Percentiles rank a stretch among this genome's conserved stretches.
These are phyloP conservation scores for Eriocheir sinensis DNA, from an alignment of 1,140 invertebrate species.

Conservation along the genomic window DNA sequence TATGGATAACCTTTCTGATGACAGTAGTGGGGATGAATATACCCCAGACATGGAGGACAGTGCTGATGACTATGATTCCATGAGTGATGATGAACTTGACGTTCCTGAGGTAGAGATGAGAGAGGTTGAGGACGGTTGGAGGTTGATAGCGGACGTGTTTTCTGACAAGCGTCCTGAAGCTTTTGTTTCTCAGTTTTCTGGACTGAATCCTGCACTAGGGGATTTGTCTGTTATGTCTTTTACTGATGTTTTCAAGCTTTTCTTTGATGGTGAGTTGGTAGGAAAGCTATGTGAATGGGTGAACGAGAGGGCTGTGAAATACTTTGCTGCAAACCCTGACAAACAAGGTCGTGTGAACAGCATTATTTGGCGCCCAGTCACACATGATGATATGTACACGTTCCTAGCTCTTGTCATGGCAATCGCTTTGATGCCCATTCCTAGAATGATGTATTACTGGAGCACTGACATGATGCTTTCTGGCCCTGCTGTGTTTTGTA, in stretches of 20 bases:
- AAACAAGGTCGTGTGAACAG: neutral
- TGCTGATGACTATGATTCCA: neutral
- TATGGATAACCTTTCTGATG: neutral
- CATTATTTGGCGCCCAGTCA: constrained; percentile 18
- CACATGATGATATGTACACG: constrained; percentile 41
- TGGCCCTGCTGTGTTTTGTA: constrained; percentile 24
- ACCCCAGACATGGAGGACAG: constrained; percentile 27
- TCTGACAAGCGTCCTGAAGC: constrained; percentile 31
- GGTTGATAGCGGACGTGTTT: constrained; percentile 36
- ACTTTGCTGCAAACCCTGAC: neutral
- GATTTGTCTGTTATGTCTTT: neutral
- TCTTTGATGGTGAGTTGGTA: constrained; percentile 37
- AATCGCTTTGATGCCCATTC: neutral
- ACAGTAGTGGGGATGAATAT: neutral
- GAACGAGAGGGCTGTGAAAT: constrained; percentile 17
- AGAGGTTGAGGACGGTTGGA: constrained; percentile 10
- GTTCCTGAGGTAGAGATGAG: constrained; percentile 37
- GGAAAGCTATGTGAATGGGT: constrained; percentile 33
- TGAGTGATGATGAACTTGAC: constrained; percentile 1
- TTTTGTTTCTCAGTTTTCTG: neutral
- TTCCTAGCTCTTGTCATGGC: constrained; percentile 18
- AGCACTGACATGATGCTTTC: neutral
- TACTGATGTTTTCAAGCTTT: neutral
- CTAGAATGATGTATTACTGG: neutral
- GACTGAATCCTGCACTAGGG: neutral